A percentile compares a stretch with the other conserved stretches of the same genome.
These are phyloP conservation scores for Heliconius eleuchia DNA, from an alignment of 1,140 invertebrate species.

Conservation along the genomic window DNA sequence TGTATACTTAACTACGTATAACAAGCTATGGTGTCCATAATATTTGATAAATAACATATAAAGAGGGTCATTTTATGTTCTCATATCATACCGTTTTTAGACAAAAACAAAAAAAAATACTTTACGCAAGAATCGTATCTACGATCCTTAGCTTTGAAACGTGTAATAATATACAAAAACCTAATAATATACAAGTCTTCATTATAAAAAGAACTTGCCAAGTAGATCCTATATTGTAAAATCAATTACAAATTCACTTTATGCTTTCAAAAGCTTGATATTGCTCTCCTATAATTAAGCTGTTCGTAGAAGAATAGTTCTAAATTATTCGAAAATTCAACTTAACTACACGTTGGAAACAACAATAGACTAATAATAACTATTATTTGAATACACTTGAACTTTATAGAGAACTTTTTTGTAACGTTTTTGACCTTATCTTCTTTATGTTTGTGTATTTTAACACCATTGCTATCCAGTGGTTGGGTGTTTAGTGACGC, in stretches of 20 bases:
- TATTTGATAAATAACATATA: no score
- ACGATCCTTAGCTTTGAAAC: no score
- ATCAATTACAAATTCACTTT: not conserved
- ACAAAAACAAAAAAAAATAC: no score
- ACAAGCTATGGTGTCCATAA: no score
- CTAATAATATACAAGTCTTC: not conserved
- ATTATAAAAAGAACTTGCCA: not conserved
- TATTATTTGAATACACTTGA: constrained; percentile 14
- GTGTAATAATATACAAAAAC: no score
- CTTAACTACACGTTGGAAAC: not conserved
- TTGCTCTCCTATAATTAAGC: not conserved
- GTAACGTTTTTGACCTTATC: constrained; percentile 8
- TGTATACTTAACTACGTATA: no score
- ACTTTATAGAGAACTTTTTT: not conserved
- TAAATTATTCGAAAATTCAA: not conserved
- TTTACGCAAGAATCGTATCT: no score
- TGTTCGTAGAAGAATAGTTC: not conserved
- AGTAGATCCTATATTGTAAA: not conserved
- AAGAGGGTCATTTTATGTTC: no score
- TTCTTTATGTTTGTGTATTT: not conserved
- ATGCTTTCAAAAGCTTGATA: not conserved
- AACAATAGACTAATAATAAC: constrained; percentile 12
- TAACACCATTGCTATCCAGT: not conserved
- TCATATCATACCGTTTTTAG: no score
- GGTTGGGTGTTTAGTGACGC: not conserved